Evolutionary conservation across 2,888 invertebrate species (phyloP), one percentile per base, ranked within the genome.

Genomic region (Pyrochroa serraticornis): DNA sequence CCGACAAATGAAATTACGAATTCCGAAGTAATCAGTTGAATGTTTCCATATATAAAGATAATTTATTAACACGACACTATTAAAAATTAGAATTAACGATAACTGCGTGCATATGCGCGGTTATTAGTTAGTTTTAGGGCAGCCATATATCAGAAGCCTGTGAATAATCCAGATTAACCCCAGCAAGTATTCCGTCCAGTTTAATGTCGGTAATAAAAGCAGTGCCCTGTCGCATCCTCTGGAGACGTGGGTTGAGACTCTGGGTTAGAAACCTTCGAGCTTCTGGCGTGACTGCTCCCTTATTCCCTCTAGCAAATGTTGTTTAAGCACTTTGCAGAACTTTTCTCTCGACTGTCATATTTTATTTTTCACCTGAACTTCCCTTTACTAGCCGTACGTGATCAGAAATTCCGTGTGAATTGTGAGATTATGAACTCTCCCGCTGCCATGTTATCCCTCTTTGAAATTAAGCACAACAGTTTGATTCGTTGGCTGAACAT

Each of bases 171-270:
- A 42, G 36, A 51, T 49, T n/a, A 49, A 44, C 50, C 50, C 49
- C 39, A 33, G 32, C 53, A 55, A 47, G 47, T 52, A 60, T 60
- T 58, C 49, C 60, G 60, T 60, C 65, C 62, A 61, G 65, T 68
- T 69, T 69, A 70, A 69, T 68, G 69, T 51, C 60, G 38, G 69
- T 65, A 69, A 70, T 71, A 71, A 71, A 71, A 70, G 68, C 68
- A 62, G 62, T 63, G 68, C 68, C 68, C 64, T 64, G 63, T 68
- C 64, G 61, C 61, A 60, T 63, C 63, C 70, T 66, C 70, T 32
- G 52, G 65, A 67, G 70, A 71, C 62, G 55, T 51, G 62, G 66
- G 57, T 62, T 66, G 65, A 67, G 58, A 62, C 64, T 63, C 59
- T 58, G 58, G 64, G 51, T 58, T 57, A 50, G 65, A 65, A 62